Conservation (phyloP, 2,888 invertebrate species). For the Acleris emargana region DNA sequence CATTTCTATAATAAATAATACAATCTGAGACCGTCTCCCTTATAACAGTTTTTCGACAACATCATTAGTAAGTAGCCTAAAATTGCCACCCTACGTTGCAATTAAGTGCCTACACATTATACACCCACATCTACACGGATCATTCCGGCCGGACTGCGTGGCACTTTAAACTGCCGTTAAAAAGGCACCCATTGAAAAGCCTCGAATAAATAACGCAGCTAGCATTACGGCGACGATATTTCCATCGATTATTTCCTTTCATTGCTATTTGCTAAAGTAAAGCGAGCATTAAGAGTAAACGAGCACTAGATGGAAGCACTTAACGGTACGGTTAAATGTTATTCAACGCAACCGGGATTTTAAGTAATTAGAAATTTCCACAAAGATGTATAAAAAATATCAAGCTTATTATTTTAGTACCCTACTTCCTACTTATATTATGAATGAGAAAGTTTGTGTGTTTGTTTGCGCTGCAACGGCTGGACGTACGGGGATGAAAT, state of each 20-base stretch:
- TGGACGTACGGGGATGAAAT: no score
- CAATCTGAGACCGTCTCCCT: no score
- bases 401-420: no score
- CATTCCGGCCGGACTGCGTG: slow-evolving; percentile 58
- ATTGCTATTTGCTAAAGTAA: slow-evolving; percentile 47
- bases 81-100: not conserved
- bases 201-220: slow-evolving; percentile 75
- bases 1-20: no score
- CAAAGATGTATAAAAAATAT: not conserved
- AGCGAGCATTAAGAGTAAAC: slow-evolving; percentile 23
- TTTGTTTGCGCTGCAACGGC: no score
- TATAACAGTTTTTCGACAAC: no score
- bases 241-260: slow-evolving; percentile 61
- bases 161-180: slow-evolving; percentile 80
- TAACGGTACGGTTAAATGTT: slow-evolving; percentile 5
- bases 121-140: slow-evolving; percentile 45
- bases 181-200: slow-evolving; percentile 75
- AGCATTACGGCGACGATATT: slow-evolving; percentile 71
- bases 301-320: slow-evolving; percentile 21
- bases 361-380: no score
- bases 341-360: no score
- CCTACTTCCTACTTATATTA: no score
- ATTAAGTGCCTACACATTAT: not conserved
- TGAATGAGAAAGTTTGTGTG: no score
- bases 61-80: no score